Conservation (phyloP, 2,888 invertebrate species). For the Drosophila borborema region DNA sequence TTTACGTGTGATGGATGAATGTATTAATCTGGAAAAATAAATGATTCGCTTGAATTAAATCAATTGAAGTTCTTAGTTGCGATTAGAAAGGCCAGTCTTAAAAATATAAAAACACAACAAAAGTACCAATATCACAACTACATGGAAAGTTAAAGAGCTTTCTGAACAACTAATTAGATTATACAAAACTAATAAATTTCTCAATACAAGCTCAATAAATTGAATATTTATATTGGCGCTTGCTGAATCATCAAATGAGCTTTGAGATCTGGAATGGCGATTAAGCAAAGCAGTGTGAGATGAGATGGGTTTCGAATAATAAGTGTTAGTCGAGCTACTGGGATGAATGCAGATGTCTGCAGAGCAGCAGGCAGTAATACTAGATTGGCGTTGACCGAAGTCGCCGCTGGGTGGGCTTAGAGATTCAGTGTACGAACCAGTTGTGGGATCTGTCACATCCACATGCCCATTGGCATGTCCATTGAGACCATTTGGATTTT, state of each 20-base stretch:
- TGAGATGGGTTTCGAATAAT: constrained; percentile 39
- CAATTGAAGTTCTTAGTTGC: neutral
- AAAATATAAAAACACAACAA: neutral
- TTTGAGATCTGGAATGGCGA: constrained; percentile 58
- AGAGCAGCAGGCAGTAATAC: constrained; percentile 65
- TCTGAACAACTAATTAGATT: neutral
- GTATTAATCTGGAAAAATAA: constrained; percentile 19
- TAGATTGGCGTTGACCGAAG: constrained; percentile 54
- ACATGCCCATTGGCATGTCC: constrained; percentile 66
- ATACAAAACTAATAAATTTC: neutral
- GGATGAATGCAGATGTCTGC: constrained; percentile 57
- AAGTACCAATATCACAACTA: constrained; percentile 7
- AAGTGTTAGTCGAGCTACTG: constrained; percentile 69
- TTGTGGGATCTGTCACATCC: constrained; percentile 74
- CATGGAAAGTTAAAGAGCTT: neutral
- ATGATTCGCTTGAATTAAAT: neutral
- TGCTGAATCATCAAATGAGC: constrained; percentile 45
- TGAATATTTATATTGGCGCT: constrained; percentile 83
- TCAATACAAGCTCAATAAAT: constrained; percentile 66
- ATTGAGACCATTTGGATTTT: constrained; percentile 55
- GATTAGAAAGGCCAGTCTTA: neutral
- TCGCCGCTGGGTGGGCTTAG: constrained; percentile 34
- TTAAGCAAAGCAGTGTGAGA: constrained; percentile 76
- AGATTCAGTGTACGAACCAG: constrained; percentile 67
- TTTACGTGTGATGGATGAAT: neutral